These are phyloP conservation scores for Amphimallon solstitiale DNA, from an alignment of 2,888 invertebrate species.

Conservation along the genomic window DNA sequence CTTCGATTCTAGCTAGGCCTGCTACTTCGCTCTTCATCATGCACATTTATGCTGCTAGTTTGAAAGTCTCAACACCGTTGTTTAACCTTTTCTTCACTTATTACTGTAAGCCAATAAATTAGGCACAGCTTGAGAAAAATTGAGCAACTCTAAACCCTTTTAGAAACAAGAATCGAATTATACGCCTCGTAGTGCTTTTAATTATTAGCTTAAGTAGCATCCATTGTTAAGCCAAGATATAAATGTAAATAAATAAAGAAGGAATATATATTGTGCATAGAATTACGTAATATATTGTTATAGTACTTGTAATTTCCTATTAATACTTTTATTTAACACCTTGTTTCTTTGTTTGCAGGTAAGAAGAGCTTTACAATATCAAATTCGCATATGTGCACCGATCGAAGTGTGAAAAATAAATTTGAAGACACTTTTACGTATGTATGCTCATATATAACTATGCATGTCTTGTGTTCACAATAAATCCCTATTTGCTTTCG, in stretches of 20 bases:
- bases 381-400: not conserved
- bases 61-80: too few species aligned
- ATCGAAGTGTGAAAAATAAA: not conserved
- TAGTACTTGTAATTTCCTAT: constrained; percentile 8
- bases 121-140: too few species aligned
- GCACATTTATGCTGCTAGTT: too few species aligned
- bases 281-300: constrained; percentile 13
- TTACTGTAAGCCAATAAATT: too few species aligned
- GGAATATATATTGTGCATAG: not conserved
- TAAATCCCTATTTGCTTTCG: constrained; percentile 25
- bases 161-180: too few species aligned
- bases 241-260: not conserved
- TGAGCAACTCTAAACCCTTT: too few species aligned
- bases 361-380: not conserved
- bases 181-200: too few species aligned
- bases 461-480: constrained; percentile 9
- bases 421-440: constrained; percentile 3
- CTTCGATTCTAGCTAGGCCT: too few species aligned
- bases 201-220: too few species aligned
- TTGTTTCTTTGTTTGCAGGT: constrained; percentile 26
- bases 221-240: too few species aligned
- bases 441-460: not conserved
- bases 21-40: too few species aligned
- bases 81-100: too few species aligned
- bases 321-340: not conserved